A percentile compares a stretch with the other conserved stretches of the same genome.
Conservation (phyloP, 2,113 vertebrate genomes). For the Gobio gobio region DNA sequence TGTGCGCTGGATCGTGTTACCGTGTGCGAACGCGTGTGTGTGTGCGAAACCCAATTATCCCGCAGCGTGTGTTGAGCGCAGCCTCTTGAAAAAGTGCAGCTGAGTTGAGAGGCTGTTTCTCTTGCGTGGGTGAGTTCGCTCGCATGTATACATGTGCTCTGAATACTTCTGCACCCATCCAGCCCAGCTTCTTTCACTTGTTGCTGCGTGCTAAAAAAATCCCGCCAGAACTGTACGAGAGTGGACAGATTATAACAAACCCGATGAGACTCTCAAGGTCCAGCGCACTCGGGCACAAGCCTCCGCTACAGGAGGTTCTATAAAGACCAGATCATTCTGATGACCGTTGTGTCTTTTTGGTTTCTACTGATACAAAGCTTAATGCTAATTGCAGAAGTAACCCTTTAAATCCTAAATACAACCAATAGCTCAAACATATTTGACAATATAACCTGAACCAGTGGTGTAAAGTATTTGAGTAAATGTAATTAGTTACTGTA, state of each 20-base stretch:
- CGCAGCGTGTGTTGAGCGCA: constrained; percentile 71
- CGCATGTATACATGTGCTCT: constrained; percentile 75
- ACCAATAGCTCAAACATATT: too few species aligned
- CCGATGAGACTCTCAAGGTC: not conserved
- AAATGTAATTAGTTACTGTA: too few species aligned
- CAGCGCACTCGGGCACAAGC: not conserved
- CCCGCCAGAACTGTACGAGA: constrained; percentile 54
- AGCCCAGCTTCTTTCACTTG: constrained; percentile 63
- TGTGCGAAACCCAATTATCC: constrained; percentile 74
- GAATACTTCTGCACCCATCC: constrained; percentile 78
- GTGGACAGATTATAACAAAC: constrained; percentile 29
- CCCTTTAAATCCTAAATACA: not conserved
- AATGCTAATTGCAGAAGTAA: too few species aligned
- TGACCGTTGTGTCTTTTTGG: not conserved
- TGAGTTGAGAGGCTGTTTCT: constrained; percentile 75
- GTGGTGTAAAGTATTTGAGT: too few species aligned
- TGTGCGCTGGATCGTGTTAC: constrained; percentile 3
- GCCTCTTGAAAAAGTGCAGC: constrained; percentile 76
- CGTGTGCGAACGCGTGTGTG: not conserved
- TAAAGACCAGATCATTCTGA: not conserved
- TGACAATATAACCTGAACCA: too few species aligned
- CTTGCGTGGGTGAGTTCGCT: constrained; percentile 78
- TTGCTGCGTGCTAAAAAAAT: constrained; percentile 63
- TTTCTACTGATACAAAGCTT: too few species aligned
- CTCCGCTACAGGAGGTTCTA: not conserved